Evolutionary conservation across 2,113 vertebrate species (phyloP), one percentile per base, ranked within the genome.

Genomic region (Ochotona princeps): DNA sequence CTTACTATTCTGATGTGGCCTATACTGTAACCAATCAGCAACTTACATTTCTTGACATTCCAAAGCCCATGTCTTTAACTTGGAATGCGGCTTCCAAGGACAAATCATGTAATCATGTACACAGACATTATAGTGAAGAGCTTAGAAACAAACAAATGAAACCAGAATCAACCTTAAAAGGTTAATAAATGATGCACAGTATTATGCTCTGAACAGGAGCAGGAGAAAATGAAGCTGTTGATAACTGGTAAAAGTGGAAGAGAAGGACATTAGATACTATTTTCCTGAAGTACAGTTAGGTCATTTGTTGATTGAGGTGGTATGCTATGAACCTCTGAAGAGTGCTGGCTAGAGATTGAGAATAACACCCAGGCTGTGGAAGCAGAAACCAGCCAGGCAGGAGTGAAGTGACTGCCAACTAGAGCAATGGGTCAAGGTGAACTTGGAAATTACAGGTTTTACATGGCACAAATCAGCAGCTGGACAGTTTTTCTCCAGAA

Each of bases 1-100:
- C 66, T 94, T 95, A 81, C 73, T 96, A 95, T 95, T 96, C 87
- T 94, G 84, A 91, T 87, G 81, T 75, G 47, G 63, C 89, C n/a
- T 94, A 65, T 84, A 80, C 91, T 66, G 8, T 51, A 89, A 69
- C 95, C 76, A 96, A 90, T 96, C 95, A 93, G 78, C 49, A 63
- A 14, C 61, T 90, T 85, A 85, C 84, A 87, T 93, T 90, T 95
- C 69, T 44, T 86, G 92, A 95, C 89, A 95, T 95, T 97, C 83
- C 18, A 65, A 90, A 26, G 21, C 54, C n/a, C 23, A 9, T 92
- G 79, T 85, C 82, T 96, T 93, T 70, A 92, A 73, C 51, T 61
- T 94, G 54, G 66, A 91, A 73, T 81, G 69, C 78, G 26, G 91
- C 35, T 91, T 90, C 81, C 38, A 90, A 93, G 81, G 88, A 80